Evolutionary conservation across 2,113 vertebrate genomes (phyloP).

Genomic region (Aspidoscelis tigris): DNA sequence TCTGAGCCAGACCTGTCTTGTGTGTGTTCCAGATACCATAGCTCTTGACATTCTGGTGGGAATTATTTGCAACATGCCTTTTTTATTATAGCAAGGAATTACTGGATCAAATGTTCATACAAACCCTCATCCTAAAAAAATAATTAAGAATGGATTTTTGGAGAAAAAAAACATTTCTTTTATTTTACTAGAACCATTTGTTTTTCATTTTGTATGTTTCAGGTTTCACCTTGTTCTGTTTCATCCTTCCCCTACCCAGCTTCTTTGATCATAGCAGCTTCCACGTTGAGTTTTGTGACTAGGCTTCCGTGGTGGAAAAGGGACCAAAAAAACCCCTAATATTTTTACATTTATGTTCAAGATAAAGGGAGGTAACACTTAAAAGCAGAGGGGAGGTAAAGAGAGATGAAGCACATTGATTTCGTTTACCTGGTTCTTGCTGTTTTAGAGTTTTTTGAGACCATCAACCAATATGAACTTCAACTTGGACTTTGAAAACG

Average conservation of each 20-base stretch:
- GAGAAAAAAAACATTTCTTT: slow-evolving; percentile 41
- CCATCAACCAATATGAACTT: too few relatives aligned
- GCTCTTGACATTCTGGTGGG: slow-evolving; percentile 56
- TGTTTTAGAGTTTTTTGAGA: too few relatives aligned
- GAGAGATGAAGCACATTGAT: slow-evolving; percentile 26
- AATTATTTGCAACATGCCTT: slow-evolving; percentile 61
- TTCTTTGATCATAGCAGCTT: not conserved
- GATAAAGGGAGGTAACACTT: slow-evolving; percentile 21
- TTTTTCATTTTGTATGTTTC: slow-evolving; percentile 57
- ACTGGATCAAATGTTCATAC: slow-evolving; percentile 64
- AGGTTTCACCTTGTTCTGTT: slow-evolving; percentile 43
- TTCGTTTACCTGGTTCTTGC: slow-evolving; percentile 32
- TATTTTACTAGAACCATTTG: slow-evolving; percentile 62
- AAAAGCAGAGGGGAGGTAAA: rapidly evolving
- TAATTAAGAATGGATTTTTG: slow-evolving; percentile 44
- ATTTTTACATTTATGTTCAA: slow-evolving; percentile 14
- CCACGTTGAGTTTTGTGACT: slow-evolving; percentile 15
- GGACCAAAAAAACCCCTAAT: not conserved
- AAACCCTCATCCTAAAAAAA: slow-evolving; percentile 66
- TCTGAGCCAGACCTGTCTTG: slow-evolving; percentile 58
- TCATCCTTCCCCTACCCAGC: not conserved
- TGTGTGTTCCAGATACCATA: slow-evolving; percentile 58
- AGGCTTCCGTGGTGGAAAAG: not conserved
- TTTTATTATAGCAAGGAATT: slow-evolving; percentile 72
- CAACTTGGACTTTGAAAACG: not conserved